Percentiles rank a stretch among this genome's conserved stretches.
These are phyloP conservation scores for Drosophila algonquin DNA, from an alignment of 2,888 invertebrate species.

Conservation along the genomic window DNA sequence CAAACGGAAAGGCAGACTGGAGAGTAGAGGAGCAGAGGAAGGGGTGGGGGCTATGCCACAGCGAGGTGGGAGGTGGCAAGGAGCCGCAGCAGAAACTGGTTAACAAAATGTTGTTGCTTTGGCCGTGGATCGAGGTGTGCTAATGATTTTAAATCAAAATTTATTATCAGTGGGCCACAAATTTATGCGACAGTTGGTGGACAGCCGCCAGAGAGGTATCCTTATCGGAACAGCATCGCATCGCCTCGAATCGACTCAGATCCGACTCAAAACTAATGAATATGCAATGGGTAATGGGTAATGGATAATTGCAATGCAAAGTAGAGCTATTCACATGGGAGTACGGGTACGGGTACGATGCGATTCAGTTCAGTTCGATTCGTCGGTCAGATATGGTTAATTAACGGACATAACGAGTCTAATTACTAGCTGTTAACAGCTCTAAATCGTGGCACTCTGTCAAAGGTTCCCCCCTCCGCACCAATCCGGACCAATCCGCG, in stretches of 20 bases:
- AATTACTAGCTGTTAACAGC: conserved; percentile 77
- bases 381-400: conserved; percentile 61
- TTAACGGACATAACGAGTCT: conserved; percentile 67
- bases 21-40: conserved; percentile 3
- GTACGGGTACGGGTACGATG: neutral
- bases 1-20: conserved; percentile 34
- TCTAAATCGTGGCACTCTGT: conserved; percentile 64
- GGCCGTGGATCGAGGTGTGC: conserved; percentile 66
- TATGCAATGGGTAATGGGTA: conserved; percentile 50
- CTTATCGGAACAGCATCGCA: conserved; percentile 25
- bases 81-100: conserved; percentile 42
- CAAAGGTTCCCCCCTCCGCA: conserved; percentile 37
- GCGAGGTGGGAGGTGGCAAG: conserved; percentile 1
- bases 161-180: conserved; percentile 62
- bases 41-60: neutral
- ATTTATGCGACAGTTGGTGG: conserved; percentile 56
- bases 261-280: conserved; percentile 49
- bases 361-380: conserved; percentile 30
- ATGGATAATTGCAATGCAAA: conserved; percentile 33
- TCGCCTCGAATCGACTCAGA: neutral
- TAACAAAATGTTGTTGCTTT: conserved; percentile 50
- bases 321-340: neutral
- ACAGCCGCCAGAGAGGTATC: neutral
- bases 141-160: conserved; percentile 71
- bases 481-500: neutral